Percentiles rank a stretch among this genome's conserved stretches.
These are phyloP conservation scores for Monoplex corrugatus DNA, from an alignment of 2,888 invertebrate genomes.

Conservation along the genomic window DNA sequence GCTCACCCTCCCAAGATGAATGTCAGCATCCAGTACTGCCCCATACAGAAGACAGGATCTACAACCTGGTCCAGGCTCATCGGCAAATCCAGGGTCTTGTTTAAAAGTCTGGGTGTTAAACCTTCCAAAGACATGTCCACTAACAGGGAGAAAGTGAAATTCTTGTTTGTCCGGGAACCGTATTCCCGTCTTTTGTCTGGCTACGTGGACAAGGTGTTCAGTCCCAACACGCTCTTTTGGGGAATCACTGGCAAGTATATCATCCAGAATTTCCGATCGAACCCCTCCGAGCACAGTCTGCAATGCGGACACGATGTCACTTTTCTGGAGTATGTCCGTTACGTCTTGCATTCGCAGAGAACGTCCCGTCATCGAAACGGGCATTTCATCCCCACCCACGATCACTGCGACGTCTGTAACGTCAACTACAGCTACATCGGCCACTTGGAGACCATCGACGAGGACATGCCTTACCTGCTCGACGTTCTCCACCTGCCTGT, in stretches of 20 bases:
- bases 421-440: constrained; percentile 69
- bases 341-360: constrained; percentile 65
- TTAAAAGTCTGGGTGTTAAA: background rate
- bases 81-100: background rate
- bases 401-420: constrained; percentile 68
- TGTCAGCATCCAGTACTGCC: constrained; percentile 3
- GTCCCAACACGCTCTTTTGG: constrained; percentile 69
- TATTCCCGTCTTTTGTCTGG: constrained; percentile 68
- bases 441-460: constrained; percentile 69
- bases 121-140: background rate
- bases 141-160: background rate
- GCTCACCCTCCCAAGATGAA: background rate
- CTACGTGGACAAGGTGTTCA: constrained; percentile 71
- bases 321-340: constrained; percentile 68
- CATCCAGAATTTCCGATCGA: constrained; percentile 59
- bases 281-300: constrained; percentile 57
- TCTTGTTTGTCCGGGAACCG: constrained; percentile 69
- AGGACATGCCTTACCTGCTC: constrained; percentile 58
- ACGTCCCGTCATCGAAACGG: constrained; percentile 63
- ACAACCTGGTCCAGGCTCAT: constrained; percentile 36
- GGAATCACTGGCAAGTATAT: constrained; percentile 62
- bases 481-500: constrained; percentile 25
- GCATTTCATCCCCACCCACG: constrained; percentile 71
- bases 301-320: constrained; percentile 70
- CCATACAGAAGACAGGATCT: constrained; percentile 39